Base-by-base conservation (phyloP, 2,797 vertebrate genomes). In the Melanotaenia pygmaea region DNA sequence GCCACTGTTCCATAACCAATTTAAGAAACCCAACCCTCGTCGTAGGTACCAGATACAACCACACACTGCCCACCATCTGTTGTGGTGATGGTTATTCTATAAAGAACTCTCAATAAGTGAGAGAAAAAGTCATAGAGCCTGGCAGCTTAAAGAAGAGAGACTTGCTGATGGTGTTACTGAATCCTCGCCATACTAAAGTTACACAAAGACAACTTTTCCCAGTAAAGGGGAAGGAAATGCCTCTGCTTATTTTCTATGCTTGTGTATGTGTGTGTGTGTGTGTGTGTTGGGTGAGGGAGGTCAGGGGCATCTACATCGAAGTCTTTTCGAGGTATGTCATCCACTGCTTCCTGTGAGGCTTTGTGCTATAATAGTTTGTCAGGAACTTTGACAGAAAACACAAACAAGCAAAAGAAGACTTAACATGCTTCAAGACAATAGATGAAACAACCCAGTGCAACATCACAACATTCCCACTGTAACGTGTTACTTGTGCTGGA, bases 161-260 rank as follows among this genome's bases (percentile, higher is more conserved):
- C 54, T 59, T 3, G 35, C 0, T 57, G 72, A 82, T 63, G 22
- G 47, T 34, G 75, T 71, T 24, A 64, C 76, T 63, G 35, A 60
- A 59, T 73, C 72, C 74, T 66, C 54, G 0, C 20, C 58, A 26
- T 57, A 59, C 81, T 85, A 76, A 72, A 40, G 85, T 84, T 79
- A 85, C 83, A 86, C 72, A 76, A 65, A 76, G 75, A 80, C 18
- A 11, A 28, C 74, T 84, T 65, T 74, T 81, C 85, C 60, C 58
- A 37, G 79, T 63, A 59, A 88, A 88, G 35, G 54, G 91, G 92
- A 93, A 94, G 93, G 91, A 94, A 93, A 93, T 81, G 68, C 86
- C 80, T 84, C 50, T 72, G 72, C 54, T 83, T 72, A 84, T 84
- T 90, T 80, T 86, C 60, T 64, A 24, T 26, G 24, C 8, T 30